Percentiles rank a stretch among this genome's conserved stretches.
These are phyloP conservation scores for Hanleya hanleyi DNA, from an alignment of 2,888 invertebrate genomes.

Conservation along the genomic window DNA sequence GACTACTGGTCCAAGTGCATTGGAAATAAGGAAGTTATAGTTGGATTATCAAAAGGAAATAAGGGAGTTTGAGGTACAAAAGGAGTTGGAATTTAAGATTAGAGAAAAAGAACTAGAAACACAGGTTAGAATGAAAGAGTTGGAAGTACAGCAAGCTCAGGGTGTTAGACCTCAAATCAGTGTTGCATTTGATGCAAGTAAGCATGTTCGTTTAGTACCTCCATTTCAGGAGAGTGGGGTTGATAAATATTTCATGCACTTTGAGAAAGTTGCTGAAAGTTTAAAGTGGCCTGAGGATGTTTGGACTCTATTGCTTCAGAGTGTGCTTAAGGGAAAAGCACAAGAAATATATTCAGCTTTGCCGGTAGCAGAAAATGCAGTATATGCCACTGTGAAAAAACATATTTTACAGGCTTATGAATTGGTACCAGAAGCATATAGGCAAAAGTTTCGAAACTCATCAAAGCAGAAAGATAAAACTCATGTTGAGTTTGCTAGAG, in stretches of 20 bases:
- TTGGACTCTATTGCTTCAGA: slow-evolving; percentile 31
- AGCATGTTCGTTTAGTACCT: slow-evolving; percentile 15
- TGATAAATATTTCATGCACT: slow-evolving; percentile 31
- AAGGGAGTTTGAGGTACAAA: too few relatives aligned
- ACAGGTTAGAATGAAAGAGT: too few relatives aligned
- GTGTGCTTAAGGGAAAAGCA: slow-evolving; percentile 34
- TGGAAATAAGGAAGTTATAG: too few relatives aligned
- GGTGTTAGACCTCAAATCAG: too few relatives aligned
- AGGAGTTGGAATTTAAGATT: too few relatives aligned
- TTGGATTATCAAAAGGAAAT: too few relatives aligned
- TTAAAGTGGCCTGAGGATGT: slow-evolving; percentile 25
- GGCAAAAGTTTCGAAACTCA: slow-evolving; percentile 34
- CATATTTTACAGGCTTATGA: slow-evolving; percentile 36
- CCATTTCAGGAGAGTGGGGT: slow-evolving; percentile 18
- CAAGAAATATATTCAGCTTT: slow-evolving; percentile 20
- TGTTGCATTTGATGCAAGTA: neutral
- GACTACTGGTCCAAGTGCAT: too few relatives aligned
- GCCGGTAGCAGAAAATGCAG: slow-evolving; percentile 7
- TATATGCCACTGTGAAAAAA: slow-evolving; percentile 31
- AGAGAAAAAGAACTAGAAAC: too few relatives aligned
- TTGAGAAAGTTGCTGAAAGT: slow-evolving; percentile 30
- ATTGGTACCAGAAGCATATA: slow-evolving; percentile 36
- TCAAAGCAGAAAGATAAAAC: slow-evolving; percentile 25
- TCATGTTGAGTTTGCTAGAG: slow-evolving; percentile 32
- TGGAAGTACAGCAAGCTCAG: too few relatives aligned